Percentiles rank a stretch among this genome's conserved stretches.
Evolutionary conservation across 2,888 invertebrate species (phyloP).

Genomic region (Rosalia funebris): DNA sequence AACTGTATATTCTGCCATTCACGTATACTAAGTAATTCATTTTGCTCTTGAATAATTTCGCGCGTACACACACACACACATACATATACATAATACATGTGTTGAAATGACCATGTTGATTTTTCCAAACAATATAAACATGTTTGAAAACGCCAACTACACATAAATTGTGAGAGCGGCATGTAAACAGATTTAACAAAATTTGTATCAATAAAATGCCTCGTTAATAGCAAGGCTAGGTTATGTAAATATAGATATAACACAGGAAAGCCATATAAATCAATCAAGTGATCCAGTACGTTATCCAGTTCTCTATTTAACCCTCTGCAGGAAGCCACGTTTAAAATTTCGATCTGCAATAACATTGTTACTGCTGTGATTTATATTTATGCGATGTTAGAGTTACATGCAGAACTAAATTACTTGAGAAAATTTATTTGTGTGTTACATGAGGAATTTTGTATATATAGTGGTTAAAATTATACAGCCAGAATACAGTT

Average conservation of each 20-base stretch:
- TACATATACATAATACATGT: neutral
- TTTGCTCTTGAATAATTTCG: neutral
- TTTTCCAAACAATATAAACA: neutral
- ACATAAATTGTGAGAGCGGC: neutral
- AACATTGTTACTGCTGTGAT: neutral
- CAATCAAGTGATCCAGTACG: conserved; percentile 17
- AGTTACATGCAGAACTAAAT: neutral
- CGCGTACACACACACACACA: neutral
- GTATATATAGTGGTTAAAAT: no score
- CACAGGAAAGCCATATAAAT: conserved; percentile 20
- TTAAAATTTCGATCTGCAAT: conserved; percentile 6
- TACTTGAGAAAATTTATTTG: no score
- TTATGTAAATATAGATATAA: conserved; percentile 23
- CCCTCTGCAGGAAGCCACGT: conserved; percentile 9
- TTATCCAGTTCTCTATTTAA: conserved; percentile 14
- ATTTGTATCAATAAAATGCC: conserved; percentile 13
- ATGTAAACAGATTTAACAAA: neutral
- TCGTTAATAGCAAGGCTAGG: conserved; percentile 12
- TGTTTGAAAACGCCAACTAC: neutral
- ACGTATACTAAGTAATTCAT: no score
- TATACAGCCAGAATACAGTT: no score
- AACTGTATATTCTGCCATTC: no score
- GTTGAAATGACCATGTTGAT: neutral
- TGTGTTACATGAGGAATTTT: no score
- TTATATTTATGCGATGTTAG: conserved; percentile 3